phyloP scores from a whole-genome alignment of 2,888 invertebrate genomes.

The Callinectes sapidus region DNA sequence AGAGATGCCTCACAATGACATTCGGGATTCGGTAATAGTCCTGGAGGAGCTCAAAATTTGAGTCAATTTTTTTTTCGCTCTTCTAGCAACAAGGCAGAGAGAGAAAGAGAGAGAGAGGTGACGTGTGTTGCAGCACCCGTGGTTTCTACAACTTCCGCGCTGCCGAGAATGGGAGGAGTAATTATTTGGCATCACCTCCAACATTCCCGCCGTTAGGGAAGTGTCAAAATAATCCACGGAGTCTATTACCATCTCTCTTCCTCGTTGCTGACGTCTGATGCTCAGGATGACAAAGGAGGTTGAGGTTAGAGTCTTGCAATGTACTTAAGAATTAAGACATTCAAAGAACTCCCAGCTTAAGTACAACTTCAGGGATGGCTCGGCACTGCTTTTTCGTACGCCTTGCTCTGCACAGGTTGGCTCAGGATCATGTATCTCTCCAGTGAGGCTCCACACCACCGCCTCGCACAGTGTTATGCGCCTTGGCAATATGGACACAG shows the following conservation, averaged over 20 bases:
- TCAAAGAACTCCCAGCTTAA: neutral
- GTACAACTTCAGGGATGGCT: neutral
- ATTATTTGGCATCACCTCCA: slow-evolving; percentile 6
- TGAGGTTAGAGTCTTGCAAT: neutral
- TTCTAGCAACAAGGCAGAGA: neutral
- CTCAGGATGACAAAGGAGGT: neutral
- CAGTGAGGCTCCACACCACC: neutral
- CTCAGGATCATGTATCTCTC: neutral
- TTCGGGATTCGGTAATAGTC: neutral
- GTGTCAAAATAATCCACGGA: neutral
- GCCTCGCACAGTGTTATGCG: neutral
- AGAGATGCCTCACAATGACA: neutral
- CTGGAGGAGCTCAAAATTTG: neutral
- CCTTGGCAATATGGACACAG: neutral
- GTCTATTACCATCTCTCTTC: neutral
- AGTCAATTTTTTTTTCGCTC: neutral
- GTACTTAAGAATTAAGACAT: neutral
- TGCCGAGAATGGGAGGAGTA: neutral
- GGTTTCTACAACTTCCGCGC: neutral
- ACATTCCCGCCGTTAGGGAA: neutral
- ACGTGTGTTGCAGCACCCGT: neutral
- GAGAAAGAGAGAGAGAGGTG: neutral
- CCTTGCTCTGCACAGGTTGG: neutral
- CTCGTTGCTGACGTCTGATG: neutral
- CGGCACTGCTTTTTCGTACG: neutral